Conservation (phyloP, 2,888 invertebrate genomes). For the Drosophila neoperkinsi region DNA sequence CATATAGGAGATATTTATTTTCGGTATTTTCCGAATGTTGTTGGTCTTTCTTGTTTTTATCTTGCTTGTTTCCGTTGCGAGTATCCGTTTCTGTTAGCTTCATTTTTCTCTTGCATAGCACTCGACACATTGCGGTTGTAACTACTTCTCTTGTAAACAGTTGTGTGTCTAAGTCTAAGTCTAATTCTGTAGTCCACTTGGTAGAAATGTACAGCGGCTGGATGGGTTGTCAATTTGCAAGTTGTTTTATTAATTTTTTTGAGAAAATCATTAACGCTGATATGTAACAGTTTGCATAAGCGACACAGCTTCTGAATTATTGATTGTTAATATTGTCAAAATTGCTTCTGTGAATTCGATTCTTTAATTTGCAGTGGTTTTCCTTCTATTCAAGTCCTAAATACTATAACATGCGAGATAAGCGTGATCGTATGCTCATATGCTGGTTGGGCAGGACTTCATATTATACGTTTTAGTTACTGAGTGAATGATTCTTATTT, state of each 20-base stretch:
- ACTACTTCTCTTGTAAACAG: conserved; percentile 46
- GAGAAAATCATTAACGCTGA: conserved; percentile 10
- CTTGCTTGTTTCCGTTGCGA: conserved; percentile 30
- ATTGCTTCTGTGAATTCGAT: not conserved
- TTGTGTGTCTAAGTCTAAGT: conserved; percentile 35
- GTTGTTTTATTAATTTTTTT: conserved; percentile 1
- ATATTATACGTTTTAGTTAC: not conserved
- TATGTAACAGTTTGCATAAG: conserved; percentile 33
- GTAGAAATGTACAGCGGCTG: conserved; percentile 34
- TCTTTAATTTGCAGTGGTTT: not conserved
- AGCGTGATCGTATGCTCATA: not conserved
- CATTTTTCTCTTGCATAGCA: conserved; percentile 50
- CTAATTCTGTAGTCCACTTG: conserved; percentile 32
- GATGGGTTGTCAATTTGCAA: conserved; percentile 28
- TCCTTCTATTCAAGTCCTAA: not conserved
- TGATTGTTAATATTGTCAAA: not conserved
- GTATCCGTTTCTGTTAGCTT: conserved; percentile 23
- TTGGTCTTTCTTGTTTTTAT: conserved; percentile 12
- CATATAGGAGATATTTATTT: conserved; percentile 1
- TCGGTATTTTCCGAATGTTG: conserved; percentile 14
- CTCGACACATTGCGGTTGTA: conserved; percentile 52
- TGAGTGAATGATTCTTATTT: no score
- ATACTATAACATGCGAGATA: not conserved
- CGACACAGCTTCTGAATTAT: not conserved
- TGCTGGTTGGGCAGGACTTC: not conserved